These are phyloP conservation scores for Drosophila fuyamai DNA, from an alignment of 1,140 invertebrate species.

Conservation along the genomic window DNA sequence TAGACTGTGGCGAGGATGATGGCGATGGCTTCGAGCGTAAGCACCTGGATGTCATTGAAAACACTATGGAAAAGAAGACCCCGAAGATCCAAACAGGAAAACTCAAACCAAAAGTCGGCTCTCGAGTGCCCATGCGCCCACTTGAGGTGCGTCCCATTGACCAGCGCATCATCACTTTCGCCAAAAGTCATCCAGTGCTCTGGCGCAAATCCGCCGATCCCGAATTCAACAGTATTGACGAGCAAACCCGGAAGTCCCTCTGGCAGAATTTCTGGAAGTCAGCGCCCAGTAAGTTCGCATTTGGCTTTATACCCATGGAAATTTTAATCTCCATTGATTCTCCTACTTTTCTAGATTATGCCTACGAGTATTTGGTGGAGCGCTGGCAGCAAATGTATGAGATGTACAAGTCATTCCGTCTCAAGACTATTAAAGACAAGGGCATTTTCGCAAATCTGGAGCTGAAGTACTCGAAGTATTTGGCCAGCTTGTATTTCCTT, in stretches of 20 bases:
- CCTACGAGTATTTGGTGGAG: constrained; percentile 69
- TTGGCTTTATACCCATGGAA: not conserved
- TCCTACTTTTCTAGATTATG: constrained; percentile 57
- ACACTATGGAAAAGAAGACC: constrained; percentile 49
- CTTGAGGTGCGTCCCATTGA: constrained; percentile 70
- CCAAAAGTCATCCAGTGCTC: constrained; percentile 79
- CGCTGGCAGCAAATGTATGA: constrained; percentile 82
- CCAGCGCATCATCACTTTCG: constrained; percentile 77
- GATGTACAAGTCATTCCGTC: constrained; percentile 81
- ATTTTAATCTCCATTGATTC: not conserved
- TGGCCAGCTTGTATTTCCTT: constrained; percentile 75
- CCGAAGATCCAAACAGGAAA: not conserved
- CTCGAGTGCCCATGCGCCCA: constrained; percentile 42
- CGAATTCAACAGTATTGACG: constrained; percentile 74
- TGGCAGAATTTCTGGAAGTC: constrained; percentile 76
- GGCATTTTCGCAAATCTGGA: constrained; percentile 66
- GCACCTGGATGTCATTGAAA: constrained; percentile 73
- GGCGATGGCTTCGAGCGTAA: constrained; percentile 70
- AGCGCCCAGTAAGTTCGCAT: constrained; percentile 48
- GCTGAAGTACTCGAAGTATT: constrained; percentile 79
- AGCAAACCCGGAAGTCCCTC: constrained; percentile 69
- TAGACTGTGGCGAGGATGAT: constrained; percentile 76
- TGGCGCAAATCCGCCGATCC: constrained; percentile 77
- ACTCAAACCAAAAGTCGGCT: constrained; percentile 8
- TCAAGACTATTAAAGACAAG: constrained; percentile 77